A percentile compares a stretch with the other conserved stretches of the same genome.
Evolutionary conservation across 35 echinoderm and acorn worm species (phyloP).

Genomic region (Stichopus chloronotus): DNA sequence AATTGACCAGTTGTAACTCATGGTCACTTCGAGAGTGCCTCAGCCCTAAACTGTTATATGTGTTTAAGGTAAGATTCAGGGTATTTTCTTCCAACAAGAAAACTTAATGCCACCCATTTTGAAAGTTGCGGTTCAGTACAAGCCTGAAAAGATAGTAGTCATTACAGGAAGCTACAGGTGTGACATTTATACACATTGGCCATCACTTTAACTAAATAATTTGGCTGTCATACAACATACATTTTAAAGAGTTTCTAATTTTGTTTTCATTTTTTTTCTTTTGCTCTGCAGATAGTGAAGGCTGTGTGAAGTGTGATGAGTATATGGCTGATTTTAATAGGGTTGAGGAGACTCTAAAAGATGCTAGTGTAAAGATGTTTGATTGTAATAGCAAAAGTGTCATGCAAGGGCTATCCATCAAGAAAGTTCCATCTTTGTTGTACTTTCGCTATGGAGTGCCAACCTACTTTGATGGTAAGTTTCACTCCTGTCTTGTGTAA

Average conservation of each 20-base stretch:
- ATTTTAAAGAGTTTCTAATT: background rate
- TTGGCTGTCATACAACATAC: background rate
- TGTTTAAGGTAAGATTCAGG: too few species aligned
- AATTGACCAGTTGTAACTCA: too few species aligned
- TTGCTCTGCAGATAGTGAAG: conserved; percentile 15
- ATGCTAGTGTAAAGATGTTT: conserved; percentile 1
- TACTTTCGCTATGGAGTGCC: conserved; percentile 31
- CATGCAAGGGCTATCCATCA: conserved; percentile 27
- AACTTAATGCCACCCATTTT: too few species aligned
- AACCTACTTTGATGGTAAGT: conserved; percentile 51
- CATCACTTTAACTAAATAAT: too few species aligned
- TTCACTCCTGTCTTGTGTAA: background rate
- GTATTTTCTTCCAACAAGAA: too few species aligned
- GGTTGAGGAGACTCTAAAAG: conserved; percentile 7
- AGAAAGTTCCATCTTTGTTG: conserved; percentile 25
- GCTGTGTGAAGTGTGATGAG: conserved; percentile 36
- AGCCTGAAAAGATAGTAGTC: too few species aligned
- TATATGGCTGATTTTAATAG: conserved; percentile 40
- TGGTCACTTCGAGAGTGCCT: too few species aligned
- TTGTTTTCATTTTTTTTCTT: background rate
- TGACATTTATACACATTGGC: too few species aligned
- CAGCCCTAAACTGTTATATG: too few species aligned
- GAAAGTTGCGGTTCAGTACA: too few species aligned
- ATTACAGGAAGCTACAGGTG: too few species aligned
- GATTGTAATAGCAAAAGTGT: conserved; percentile 50